Base-by-base conservation (phyloP, 2,888 invertebrate genomes). In the Lasioglossum lativentre region DNA sequence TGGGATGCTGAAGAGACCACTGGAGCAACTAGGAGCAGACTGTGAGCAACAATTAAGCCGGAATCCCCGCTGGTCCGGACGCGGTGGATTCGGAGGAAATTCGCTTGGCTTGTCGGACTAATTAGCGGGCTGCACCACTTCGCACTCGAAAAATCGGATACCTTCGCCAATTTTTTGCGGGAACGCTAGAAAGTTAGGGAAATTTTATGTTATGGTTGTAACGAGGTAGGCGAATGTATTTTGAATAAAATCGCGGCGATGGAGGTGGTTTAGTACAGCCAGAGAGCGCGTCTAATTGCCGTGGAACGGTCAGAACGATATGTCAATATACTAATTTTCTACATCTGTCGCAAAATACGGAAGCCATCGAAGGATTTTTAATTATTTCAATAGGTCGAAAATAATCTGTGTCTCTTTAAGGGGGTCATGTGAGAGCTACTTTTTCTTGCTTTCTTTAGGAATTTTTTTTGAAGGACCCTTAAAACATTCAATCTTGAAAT, bases 1-100 rank as follows among this genome's bases (percentile, higher is more conserved):
- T 70, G 63, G 63, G 79, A 83, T 56, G 63, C 47, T 34, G 38
- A 59, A 72, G 52, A 78, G 52, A 78, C 19, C 71, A n/a, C 42
- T 77, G n/a, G 68, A 66, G 19, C 16, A 52, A 52, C n/a, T 3
- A 23, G 52, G 10, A 52, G 52, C 52, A n/a, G n/a, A 10, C 23
- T n/a, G 10, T 0, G 52, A 68, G 38, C 34, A 68, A 68, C 38
- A 68, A 68, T 68, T 68, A 68, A 68, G 4, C 38, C 38, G 34
- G 34, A 34, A 19, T 66, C 19, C 23, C n/a, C 4, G 34, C 12
- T 68, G 4, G 68, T 12, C 4, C 30, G 30, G 30, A 0, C 52
- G 52, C 52, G 23, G 52, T 52, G 52, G 52, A n/a, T 10, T 52
- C 52, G 23, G n/a, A 10, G 30, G 63, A 30, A 16, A 27, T 30